Conservation (phyloP, 2,888 invertebrate genomes). For the Lithophane socia region DNA sequence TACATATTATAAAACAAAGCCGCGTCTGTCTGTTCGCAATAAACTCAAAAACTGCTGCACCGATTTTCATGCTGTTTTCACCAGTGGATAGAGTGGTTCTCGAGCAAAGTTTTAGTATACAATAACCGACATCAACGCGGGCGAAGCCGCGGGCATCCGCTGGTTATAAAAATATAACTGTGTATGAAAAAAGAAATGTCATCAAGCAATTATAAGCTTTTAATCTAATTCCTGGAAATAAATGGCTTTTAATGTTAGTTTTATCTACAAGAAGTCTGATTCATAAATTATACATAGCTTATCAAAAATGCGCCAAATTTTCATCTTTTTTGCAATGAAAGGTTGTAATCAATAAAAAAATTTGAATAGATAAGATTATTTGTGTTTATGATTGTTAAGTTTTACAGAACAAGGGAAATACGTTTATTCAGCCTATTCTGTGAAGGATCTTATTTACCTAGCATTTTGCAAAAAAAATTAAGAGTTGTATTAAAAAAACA, state of each 20-base stretch:
- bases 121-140: too few species aligned
- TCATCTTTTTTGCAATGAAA: constrained; percentile 12
- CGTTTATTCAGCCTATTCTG: constrained; percentile 5
- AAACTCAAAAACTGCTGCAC: too few species aligned
- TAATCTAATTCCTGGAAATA: not conserved
- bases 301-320: constrained; percentile 16
- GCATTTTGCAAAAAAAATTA: rapidly evolving
- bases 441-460: not conserved
- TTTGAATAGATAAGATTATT: constrained; percentile 50
- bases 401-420: constrained; percentile 18
- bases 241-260: not conserved
- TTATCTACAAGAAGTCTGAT: constrained; percentile 4
- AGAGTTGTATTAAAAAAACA: not conserved
- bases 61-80: too few species aligned
- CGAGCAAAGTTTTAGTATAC: too few species aligned
- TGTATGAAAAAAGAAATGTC: not conserved
- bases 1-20: too few species aligned
- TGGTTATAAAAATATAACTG: too few species aligned
- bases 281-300: constrained; percentile 4
- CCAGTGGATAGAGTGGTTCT: too few species aligned
- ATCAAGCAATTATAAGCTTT: not conserved
- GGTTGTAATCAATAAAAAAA: constrained; percentile 20
- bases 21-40: too few species aligned
- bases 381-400: constrained; percentile 23
- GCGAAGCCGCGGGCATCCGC: too few species aligned